Conservation (phyloP, 1,140 invertebrate genomes). For the Sminthurides bifidus region DNA sequence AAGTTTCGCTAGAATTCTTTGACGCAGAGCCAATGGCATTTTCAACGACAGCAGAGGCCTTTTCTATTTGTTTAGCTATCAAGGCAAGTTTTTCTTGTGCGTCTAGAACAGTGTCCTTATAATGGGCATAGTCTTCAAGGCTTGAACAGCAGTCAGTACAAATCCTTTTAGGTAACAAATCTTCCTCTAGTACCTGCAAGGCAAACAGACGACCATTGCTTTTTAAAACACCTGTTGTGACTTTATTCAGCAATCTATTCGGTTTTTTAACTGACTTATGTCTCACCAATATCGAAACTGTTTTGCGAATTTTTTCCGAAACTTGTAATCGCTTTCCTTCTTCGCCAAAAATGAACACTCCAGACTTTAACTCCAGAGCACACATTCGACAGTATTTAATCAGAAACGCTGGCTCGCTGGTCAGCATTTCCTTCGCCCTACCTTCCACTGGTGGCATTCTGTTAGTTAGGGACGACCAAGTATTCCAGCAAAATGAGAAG, state of each 20-base stretch:
- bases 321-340: conserved; percentile 28
- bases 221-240: too few relatives aligned
- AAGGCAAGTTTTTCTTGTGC: conserved; percentile 26
- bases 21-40: too few relatives aligned
- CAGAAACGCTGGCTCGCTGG: too few relatives aligned
- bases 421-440: too few relatives aligned
- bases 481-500: too few relatives aligned
- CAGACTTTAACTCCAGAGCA: conserved; percentile 22
- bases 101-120: conserved; percentile 26
- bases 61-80: conserved; percentile 23
- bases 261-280: neutral
- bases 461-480: too few relatives aligned
- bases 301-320: conserved; percentile 30
- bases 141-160: conserved; percentile 29
- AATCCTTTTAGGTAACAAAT: conserved; percentile 27
- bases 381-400: conserved; percentile 30
- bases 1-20: too few relatives aligned
- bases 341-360: conserved; percentile 30
- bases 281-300: conserved; percentile 25
- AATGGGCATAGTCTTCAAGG: conserved; percentile 26
- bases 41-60: too few relatives aligned
- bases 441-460: too few relatives aligned
- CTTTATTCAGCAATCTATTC: too few relatives aligned
- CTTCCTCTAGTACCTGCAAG: conserved; percentile 29
- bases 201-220: too few relatives aligned